Evolutionary conservation across 1,140 invertebrate species (phyloP).

Genomic region (Plodia interpunctella): DNA sequence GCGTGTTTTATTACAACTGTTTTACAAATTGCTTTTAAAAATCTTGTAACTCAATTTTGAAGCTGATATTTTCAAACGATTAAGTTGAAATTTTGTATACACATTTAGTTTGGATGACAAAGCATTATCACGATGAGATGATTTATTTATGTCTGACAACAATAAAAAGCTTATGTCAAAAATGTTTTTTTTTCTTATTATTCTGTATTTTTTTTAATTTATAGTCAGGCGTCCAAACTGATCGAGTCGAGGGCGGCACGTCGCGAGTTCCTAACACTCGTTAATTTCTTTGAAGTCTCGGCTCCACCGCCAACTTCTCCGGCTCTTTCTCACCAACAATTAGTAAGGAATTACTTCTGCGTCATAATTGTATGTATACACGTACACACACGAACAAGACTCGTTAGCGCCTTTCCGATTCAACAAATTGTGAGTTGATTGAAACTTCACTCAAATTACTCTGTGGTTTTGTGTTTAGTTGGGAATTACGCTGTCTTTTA

Average conservation of each 20-base stretch:
- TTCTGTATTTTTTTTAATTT: neutral
- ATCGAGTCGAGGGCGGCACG: constrained; percentile 60
- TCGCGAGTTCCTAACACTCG: constrained; percentile 70
- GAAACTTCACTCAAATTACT: constrained; percentile 23
- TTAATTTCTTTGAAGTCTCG: constrained; percentile 71
- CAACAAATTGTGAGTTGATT: constrained; percentile 31
- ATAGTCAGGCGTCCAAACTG: constrained; percentile 44
- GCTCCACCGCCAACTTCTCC: constrained; percentile 46
- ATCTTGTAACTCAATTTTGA: too few relatives aligned
- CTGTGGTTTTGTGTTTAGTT: neutral
- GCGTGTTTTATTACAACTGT: too few relatives aligned
- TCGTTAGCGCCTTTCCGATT: constrained; percentile 37
- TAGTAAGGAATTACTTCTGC: constrained; percentile 57
- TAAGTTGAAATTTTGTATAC: too few relatives aligned
- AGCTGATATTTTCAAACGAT: too few relatives aligned
- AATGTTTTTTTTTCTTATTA: too few relatives aligned
- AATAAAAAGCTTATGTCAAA: too few relatives aligned
- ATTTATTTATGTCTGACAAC: too few relatives aligned
- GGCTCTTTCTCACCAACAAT: constrained; percentile 43
- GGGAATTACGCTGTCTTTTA: neutral
- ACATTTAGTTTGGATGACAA: too few relatives aligned
- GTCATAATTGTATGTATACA: constrained; percentile 46
- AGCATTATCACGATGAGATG: too few relatives aligned
- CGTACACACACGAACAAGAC: constrained; percentile 19
- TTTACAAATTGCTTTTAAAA: too few relatives aligned